Evolutionary conservation across 2,113 vertebrate genomes (phyloP).

Genomic region (Meriones unguiculatus): DNA sequence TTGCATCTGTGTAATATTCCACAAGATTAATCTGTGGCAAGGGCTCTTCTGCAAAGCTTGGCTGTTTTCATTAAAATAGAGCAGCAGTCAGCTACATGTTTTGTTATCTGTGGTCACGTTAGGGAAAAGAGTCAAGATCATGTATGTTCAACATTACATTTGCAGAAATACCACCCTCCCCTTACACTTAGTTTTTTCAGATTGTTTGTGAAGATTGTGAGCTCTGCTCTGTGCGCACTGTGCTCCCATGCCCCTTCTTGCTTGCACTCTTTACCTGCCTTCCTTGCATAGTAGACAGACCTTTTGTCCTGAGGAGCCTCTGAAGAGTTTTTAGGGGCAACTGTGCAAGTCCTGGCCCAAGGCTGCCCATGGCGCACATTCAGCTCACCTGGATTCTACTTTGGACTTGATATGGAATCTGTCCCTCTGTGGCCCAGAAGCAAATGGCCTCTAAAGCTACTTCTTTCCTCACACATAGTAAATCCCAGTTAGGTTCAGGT

Average conservation of each 20-base stretch:
- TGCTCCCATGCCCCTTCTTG: background rate
- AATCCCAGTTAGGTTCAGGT: background rate
- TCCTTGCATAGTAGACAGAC: slow-evolving; percentile 57
- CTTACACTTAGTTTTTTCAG: background rate
- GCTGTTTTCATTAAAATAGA: slow-evolving; percentile 38
- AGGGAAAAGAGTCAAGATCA: background rate
- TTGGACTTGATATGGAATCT: slow-evolving; percentile 66
- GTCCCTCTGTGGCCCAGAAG: slow-evolving; percentile 14
- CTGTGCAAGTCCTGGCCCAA: slow-evolving; percentile 69
- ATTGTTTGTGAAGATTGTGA: slow-evolving; percentile 1
- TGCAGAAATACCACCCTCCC: background rate
- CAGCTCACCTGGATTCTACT: slow-evolving; percentile 77
- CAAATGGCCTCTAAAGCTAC: slow-evolving; percentile 50
- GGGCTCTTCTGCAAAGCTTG: slow-evolving; percentile 31
- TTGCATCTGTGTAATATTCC: rapidly evolving
- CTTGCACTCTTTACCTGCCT: slow-evolving; percentile 54
- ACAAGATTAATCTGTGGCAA: background rate
- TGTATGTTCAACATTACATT: background rate
- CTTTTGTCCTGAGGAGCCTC: slow-evolving; percentile 70
- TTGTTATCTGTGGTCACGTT: background rate
- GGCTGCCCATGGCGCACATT: slow-evolving; percentile 72
- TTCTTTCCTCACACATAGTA: background rate
- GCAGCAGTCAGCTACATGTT: background rate
- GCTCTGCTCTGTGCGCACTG: background rate
- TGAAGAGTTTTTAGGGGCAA: slow-evolving; percentile 46